phyloP scores from a whole-genome alignment of 2,113 vertebrate species.

The Eolophus roseicapilla region DNA sequence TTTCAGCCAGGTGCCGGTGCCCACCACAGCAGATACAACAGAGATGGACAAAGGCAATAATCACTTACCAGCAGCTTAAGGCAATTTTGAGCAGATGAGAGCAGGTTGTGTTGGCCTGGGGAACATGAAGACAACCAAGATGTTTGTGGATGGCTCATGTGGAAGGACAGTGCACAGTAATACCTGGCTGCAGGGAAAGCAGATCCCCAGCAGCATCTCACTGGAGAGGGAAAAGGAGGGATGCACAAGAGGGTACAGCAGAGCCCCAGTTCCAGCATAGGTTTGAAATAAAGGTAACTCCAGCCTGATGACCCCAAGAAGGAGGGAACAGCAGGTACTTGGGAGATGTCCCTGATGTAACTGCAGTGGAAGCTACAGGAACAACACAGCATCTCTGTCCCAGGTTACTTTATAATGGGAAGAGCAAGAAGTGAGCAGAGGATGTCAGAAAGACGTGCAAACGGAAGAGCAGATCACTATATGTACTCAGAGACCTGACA shows the following conservation, averaged over 20 bases:
- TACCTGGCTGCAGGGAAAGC: background rate
- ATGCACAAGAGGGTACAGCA: background rate
- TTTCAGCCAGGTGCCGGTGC: background rate
- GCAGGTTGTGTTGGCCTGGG: background rate
- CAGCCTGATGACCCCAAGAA: background rate
- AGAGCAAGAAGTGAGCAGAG: background rate
- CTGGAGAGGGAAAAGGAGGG: background rate
- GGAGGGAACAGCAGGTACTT: background rate
- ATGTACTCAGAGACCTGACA: background rate
- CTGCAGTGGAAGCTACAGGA: background rate
- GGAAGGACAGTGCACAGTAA: background rate
- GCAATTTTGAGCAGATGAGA: background rate
- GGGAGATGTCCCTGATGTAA: background rate
- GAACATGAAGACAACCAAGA: background rate
- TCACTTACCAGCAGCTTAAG: background rate
- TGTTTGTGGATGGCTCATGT: background rate
- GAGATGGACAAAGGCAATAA: background rate
- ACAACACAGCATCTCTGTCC: background rate
- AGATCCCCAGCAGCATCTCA: background rate
- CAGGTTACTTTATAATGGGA: background rate
- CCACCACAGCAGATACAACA: background rate
- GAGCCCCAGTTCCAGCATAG: background rate
- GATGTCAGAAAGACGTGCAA: background rate
- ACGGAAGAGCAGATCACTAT: background rate
- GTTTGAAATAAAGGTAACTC: background rate